These are phyloP conservation scores for Ennomos fuscantarius DNA, from an alignment of 2,888 invertebrate species.

Conservation along the genomic window DNA sequence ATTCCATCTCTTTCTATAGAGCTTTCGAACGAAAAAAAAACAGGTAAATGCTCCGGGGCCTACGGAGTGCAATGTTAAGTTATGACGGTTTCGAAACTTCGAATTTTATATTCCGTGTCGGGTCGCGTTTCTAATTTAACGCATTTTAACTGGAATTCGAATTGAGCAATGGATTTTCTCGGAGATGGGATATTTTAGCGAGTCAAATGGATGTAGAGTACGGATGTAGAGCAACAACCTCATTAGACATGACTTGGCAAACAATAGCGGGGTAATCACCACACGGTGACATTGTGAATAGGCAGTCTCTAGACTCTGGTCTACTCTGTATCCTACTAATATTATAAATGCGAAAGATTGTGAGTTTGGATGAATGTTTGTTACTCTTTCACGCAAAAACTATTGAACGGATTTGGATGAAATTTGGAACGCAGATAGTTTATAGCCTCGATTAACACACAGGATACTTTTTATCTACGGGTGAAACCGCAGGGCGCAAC, in stretches of 20 bases:
- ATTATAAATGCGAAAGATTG: too few species aligned
- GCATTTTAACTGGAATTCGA: constrained; percentile 54
- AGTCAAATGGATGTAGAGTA: constrained; percentile 23
- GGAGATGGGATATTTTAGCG: constrained; percentile 25
- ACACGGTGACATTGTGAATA: constrained; percentile 20
- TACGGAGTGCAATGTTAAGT: constrained; percentile 55
- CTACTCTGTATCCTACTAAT: too few species aligned
- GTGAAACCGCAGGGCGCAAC: too few species aligned
- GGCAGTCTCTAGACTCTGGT: constrained; percentile 1
- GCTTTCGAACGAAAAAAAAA: constrained; percentile 67
- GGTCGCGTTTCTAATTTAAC: constrained; percentile 55
- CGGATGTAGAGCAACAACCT: constrained; percentile 23
- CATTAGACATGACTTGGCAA: constrained; percentile 27
- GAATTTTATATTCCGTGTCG: constrained; percentile 54
- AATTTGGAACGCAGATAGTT: too few species aligned
- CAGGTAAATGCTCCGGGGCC: constrained; percentile 74
- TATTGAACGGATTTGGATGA: too few species aligned
- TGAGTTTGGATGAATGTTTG: too few species aligned
- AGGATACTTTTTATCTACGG: too few species aligned
- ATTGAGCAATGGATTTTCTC: constrained; percentile 40
- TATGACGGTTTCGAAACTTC: constrained; percentile 50
- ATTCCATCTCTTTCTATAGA: constrained; percentile 65
- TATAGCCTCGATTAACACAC: too few species aligned
- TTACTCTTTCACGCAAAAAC: too few species aligned
- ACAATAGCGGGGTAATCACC: constrained; percentile 20